Evolutionary conservation across 2,113 vertebrate species (phyloP).

Genomic region (Kryptolebias marmoratus): DNA sequence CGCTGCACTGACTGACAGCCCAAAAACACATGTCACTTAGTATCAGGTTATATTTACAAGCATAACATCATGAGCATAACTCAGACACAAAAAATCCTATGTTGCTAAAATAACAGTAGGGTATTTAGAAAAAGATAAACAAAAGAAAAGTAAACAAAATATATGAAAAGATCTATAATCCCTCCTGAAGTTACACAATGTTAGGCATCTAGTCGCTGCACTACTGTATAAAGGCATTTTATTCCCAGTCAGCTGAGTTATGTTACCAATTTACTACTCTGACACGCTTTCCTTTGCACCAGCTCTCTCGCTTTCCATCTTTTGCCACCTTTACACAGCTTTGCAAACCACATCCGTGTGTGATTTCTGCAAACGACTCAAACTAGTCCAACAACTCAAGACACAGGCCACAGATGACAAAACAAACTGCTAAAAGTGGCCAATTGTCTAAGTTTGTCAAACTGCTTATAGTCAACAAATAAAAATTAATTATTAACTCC

Average conservation of each 20-base stretch:
- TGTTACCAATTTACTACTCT: slow-evolving; percentile 31
- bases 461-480: too few relatives aligned
- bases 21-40: slow-evolving; percentile 26
- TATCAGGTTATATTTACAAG: slow-evolving; percentile 40
- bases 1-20: slow-evolving; percentile 46
- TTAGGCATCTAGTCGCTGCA: too few relatives aligned
- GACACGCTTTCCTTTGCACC: neutral
- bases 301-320: neutral
- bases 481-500: too few relatives aligned
- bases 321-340: neutral
- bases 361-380: too few relatives aligned
- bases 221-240: slow-evolving; percentile 16
- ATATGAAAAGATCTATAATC: too few relatives aligned
- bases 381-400: too few relatives aligned
- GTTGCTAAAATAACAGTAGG: slow-evolving; percentile 15
- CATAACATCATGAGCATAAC: slow-evolving; percentile 2
- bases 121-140: slow-evolving; percentile 1
- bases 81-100: neutral
- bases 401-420: too few relatives aligned
- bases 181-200: too few relatives aligned
- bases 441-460: too few relatives aligned
- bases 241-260: slow-evolving; percentile 24
- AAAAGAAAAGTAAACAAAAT: slow-evolving; percentile 18
- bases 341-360: too few relatives aligned
- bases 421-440: too few relatives aligned